Evolutionary conservation across 1,140 invertebrate species (phyloP).

Genomic region (Cepaea nemoralis): DNA sequence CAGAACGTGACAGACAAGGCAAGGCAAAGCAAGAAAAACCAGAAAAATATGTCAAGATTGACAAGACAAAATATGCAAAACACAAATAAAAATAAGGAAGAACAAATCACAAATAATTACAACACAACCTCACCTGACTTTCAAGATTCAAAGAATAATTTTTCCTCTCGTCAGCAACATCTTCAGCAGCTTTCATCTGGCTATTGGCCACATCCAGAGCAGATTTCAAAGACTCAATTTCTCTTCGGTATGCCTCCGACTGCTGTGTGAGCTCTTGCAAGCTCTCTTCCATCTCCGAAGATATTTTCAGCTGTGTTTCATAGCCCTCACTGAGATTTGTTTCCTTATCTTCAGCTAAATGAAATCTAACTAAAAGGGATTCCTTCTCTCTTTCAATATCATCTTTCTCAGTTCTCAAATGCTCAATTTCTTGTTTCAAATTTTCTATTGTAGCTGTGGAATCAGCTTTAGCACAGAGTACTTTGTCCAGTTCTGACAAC

Average conservation of each 20-base stretch:
- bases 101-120: neutral
- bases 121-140: constrained; percentile 43
- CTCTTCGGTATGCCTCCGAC: constrained; percentile 41
- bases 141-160: constrained; percentile 60
- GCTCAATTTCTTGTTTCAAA: constrained; percentile 48
- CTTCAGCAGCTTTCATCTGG: constrained; percentile 39
- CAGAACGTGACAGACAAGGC: too few species aligned
- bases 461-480: constrained; percentile 52
- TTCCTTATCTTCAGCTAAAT: constrained; percentile 62
- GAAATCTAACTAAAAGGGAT: constrained; percentile 56
- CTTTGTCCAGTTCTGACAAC: constrained; percentile 52
- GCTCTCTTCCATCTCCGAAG: constrained; percentile 44
- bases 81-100: too few species aligned
- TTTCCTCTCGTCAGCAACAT: constrained; percentile 55
- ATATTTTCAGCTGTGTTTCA: constrained; percentile 40
- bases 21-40: too few species aligned
- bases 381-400: constrained; percentile 64
- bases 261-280: constrained; percentile 40
- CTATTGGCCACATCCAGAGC: constrained; percentile 32
- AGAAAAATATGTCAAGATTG: too few species aligned
- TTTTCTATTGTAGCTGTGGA: constrained; percentile 51
- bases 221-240: constrained; percentile 45
- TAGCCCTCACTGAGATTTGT: constrained; percentile 53
- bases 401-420: constrained; percentile 53
- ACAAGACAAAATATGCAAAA: too few species aligned